Evolutionary conservation across 2,888 invertebrate genomes (phyloP).

Genomic region (Euzetes globulus): DNA sequence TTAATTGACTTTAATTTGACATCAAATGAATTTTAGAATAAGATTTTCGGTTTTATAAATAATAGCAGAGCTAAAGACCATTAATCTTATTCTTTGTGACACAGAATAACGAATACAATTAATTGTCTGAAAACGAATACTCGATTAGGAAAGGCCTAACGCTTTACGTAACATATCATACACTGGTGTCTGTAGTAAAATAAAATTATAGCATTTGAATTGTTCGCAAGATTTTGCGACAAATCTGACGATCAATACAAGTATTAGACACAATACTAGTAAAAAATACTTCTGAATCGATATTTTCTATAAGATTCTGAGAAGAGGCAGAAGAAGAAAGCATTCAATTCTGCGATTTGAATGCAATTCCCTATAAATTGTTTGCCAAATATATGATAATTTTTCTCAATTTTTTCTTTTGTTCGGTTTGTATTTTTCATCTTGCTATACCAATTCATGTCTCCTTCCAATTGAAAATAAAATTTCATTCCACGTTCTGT

Average conservation of each 20-base stretch:
- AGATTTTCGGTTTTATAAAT: neutral
- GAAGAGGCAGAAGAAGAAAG: too few species aligned
- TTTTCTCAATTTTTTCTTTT: too few species aligned
- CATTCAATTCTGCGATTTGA: too few species aligned
- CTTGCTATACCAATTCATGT: too few species aligned
- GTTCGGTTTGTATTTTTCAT: too few species aligned
- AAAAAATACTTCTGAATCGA: neutral
- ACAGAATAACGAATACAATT: conserved; percentile 17
- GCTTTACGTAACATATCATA: neutral
- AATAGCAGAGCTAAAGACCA: neutral
- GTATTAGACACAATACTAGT: neutral
- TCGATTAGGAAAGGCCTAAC: conserved; percentile 12
- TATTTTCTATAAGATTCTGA: neutral
- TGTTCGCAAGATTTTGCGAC: neutral
- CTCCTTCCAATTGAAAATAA: too few species aligned
- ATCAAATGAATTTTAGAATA: neutral
- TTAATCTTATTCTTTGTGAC: conserved; percentile 26
- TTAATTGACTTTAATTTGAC: neutral
- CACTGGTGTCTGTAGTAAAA: neutral
- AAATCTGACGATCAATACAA: neutral
- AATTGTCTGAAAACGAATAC: neutral
- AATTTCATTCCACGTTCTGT: too few species aligned
- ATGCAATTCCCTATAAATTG: too few species aligned
- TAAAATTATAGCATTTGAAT: neutral
- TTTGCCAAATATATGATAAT: too few species aligned